These are phyloP conservation scores for Ptychadena robeensis DNA, from an alignment of 2,797 vertebrate genomes.

Conservation along the genomic window DNA sequence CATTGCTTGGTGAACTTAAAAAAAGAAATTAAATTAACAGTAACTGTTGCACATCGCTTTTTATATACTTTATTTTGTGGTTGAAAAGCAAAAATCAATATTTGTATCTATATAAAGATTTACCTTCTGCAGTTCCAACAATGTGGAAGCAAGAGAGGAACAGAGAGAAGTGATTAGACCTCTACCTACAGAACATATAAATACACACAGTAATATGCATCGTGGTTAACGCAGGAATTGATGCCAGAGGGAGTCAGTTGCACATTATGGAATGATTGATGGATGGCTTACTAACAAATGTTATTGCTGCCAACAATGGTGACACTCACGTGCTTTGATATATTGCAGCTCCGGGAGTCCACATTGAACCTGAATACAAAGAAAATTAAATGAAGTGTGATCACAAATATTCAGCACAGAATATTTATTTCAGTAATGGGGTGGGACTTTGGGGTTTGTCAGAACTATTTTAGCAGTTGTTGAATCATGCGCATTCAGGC, in stretches of 20 bases:
- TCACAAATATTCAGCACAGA: not conserved
- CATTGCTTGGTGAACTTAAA: not conserved
- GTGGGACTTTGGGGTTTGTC: not conserved
- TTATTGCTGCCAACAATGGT: not conserved
- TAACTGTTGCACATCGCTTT: not conserved
- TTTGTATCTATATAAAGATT: not conserved
- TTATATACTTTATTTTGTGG: not conserved
- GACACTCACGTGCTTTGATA: slow-evolving; percentile 90
- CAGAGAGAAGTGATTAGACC: not conserved
- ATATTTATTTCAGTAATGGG: not conserved
- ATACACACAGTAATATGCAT: slow-evolving; percentile 12
- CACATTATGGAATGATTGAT: slow-evolving; percentile 31
- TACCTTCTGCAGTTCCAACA: slow-evolving; percentile 51
- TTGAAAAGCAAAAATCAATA: not conserved
- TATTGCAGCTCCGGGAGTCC: slow-evolving; percentile 92
- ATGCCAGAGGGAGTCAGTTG: slow-evolving; percentile 15
- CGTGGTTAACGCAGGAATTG: not conserved
- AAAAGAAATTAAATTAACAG: not conserved
- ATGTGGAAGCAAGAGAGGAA: slow-evolving; percentile 20
- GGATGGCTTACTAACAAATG: not conserved
- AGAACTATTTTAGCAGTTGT: not conserved
- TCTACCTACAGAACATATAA: not conserved
- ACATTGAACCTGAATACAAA: slow-evolving; percentile 87
- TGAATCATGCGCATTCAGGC: not conserved
- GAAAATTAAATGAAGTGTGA: slow-evolving; percentile 36